These are phyloP conservation scores for Puffinus mauretanicus DNA, from an alignment of 2,113 vertebrate species.

Conservation along the genomic window DNA sequence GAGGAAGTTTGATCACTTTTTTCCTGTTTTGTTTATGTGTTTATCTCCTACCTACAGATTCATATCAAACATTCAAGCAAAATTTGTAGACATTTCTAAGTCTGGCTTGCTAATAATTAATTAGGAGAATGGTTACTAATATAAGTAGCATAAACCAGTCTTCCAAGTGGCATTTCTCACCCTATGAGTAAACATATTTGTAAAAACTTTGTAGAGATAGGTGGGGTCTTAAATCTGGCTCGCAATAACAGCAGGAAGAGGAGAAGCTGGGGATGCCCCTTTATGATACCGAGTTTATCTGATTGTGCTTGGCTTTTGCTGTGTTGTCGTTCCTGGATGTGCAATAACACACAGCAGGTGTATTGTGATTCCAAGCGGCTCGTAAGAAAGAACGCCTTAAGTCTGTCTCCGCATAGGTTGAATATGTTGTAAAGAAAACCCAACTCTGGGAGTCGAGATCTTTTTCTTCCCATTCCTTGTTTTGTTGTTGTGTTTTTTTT, in stretches of 20 bases:
- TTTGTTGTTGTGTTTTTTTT: not conserved
- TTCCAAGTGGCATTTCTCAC: not conserved
- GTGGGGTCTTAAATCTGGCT: not conserved
- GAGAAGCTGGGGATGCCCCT: not conserved
- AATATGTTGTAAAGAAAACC: not conserved
- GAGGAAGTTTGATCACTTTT: not conserved
- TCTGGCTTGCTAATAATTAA: not conserved
- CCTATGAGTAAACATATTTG: not conserved
- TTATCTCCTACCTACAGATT: not conserved
- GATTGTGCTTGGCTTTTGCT: not conserved
- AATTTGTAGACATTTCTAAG: not conserved
- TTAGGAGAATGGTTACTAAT: not conserved
- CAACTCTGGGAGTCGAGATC: not conserved
- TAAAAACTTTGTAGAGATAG: not conserved
- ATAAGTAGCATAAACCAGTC: not conserved
- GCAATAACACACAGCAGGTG: not conserved
- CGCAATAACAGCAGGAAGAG: not conserved
- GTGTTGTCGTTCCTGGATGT: not conserved
- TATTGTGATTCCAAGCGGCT: not conserved
- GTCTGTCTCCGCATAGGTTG: rapidly evolving
- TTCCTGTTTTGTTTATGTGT: not conserved
- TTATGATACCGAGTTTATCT: not conserved
- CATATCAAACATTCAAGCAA: not conserved
- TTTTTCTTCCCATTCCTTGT: not conserved
- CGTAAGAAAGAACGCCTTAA: not conserved